phyloP scores from a whole-genome alignment of 2,797 vertebrate species.

The Ceryle rudis region DNA sequence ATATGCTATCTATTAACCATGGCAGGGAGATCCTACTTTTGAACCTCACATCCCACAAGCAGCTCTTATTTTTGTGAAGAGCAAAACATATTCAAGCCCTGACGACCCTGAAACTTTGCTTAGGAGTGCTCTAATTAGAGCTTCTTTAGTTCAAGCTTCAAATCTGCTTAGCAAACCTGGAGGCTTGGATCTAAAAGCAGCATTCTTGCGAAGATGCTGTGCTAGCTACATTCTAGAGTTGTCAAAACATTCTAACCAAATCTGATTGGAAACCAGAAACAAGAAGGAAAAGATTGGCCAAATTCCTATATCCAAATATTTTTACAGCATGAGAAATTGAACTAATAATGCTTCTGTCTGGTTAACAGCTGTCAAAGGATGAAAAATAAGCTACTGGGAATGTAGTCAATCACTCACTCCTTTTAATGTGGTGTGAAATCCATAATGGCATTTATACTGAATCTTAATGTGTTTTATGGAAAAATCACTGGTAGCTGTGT shows the following conservation, averaged over 20 bases:
- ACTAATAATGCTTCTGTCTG: constrained; percentile 67
- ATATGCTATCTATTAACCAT: not conserved
- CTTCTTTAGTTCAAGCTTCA: not conserved
- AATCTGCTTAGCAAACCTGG: constrained; percentile 3
- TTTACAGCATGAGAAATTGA: constrained; percentile 63
- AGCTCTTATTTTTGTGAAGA: not conserved
- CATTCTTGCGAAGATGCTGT: not conserved
- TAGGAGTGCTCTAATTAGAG: not conserved
- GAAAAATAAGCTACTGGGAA: constrained; percentile 70
- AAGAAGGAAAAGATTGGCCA: constrained; percentile 36
- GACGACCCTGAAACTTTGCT: not conserved
- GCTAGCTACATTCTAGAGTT: not conserved
- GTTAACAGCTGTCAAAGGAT: constrained; percentile 71
- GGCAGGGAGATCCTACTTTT: not conserved
- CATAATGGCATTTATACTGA: constrained; percentile 64
- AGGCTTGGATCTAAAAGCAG: not conserved
- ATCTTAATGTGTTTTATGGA: constrained; percentile 65
- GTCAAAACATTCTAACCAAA: constrained; percentile 23
- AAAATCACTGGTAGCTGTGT: constrained; percentile 65
- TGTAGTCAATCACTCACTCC: constrained; percentile 59
- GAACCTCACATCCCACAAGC: not conserved
- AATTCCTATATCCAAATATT: constrained; percentile 65
- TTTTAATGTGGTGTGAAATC: constrained; percentile 74
- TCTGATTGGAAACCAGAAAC: constrained; percentile 38
- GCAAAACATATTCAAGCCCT: not conserved